These are phyloP conservation scores for Rhabdomys pumilio DNA, from an alignment of 2,797 vertebrate genomes.

Conservation along the genomic window DNA sequence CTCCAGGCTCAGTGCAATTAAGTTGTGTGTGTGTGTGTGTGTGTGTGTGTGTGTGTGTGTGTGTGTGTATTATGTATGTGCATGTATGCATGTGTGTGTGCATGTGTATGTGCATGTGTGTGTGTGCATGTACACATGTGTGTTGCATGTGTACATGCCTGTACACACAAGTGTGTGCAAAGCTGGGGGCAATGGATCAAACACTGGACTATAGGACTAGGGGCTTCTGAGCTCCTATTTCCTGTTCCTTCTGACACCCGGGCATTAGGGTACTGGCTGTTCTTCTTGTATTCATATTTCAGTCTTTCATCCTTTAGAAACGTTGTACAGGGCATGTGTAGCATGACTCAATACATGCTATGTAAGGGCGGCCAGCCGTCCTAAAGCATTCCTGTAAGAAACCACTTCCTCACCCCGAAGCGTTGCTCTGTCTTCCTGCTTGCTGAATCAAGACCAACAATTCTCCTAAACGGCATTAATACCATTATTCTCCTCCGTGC, in stretches of 20 bases:
- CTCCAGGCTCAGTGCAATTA: neutral
- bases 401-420: neutral
- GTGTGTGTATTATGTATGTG: neutral
- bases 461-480: neutral
- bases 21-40: neutral
- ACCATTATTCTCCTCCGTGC: neutral
- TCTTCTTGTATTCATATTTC: neutral
- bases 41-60: neutral
- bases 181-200: neutral
- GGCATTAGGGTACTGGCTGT: neutral
- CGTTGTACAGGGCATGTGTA: neutral
- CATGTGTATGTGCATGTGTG: neutral
- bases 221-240: neutral
- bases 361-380: neutral
- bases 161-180: neutral
- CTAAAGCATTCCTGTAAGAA: neutral
- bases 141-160: neutral
- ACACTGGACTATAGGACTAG: neutral
- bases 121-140: neutral
- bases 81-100: neutral
- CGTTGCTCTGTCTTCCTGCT: neutral
- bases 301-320: neutral
- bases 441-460: neutral
- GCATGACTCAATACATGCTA: neutral
- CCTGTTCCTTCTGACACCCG: neutral